Evolutionary conservation across 2,888 invertebrate species (phyloP).

Genomic region (Acrocyrtus sp.): DNA sequence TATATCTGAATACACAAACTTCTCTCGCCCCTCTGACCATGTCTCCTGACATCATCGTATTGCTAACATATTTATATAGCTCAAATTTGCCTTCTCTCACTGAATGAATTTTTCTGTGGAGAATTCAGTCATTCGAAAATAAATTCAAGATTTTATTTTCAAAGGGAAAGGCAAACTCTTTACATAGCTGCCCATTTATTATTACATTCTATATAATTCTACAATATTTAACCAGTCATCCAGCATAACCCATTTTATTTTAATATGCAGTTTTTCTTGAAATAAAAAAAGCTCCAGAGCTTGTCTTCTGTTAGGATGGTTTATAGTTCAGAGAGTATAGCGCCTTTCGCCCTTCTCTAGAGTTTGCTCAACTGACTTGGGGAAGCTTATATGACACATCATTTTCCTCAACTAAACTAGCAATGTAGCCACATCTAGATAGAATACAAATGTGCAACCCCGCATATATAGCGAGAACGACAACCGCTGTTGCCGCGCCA

Average conservation of each 20-base stretch:
- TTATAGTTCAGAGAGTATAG: too few species aligned
- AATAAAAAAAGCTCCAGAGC: neutral
- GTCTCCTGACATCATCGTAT: constrained; percentile 8
- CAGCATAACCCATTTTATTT: constrained; percentile 1
- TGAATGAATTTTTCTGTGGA: constrained; percentile 33
- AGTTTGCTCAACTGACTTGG: neutral
- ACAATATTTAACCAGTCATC: constrained; percentile 45
- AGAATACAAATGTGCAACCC: too few species aligned
- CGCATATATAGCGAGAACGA: neutral
- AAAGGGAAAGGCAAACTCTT: neutral
- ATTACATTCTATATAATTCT: constrained; percentile 42
- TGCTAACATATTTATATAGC: constrained; percentile 24
- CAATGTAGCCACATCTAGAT: neutral
- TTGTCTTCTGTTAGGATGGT: constrained; percentile 6
- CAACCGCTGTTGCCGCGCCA: too few species aligned
- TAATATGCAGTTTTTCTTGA: neutral
- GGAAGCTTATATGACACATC: neutral
- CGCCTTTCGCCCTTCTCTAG: too few species aligned
- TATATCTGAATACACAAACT: constrained; percentile 1
- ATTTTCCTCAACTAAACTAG: neutral
- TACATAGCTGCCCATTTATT: constrained; percentile 36
- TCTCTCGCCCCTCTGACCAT: constrained; percentile 11
- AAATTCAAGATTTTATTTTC: constrained; percentile 18
- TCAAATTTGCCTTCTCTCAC: constrained; percentile 38
- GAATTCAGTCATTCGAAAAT: constrained; percentile 46